Evolutionary conservation across 2,113 vertebrate species (phyloP).

Genomic region (Amphiprion percula): DNA sequence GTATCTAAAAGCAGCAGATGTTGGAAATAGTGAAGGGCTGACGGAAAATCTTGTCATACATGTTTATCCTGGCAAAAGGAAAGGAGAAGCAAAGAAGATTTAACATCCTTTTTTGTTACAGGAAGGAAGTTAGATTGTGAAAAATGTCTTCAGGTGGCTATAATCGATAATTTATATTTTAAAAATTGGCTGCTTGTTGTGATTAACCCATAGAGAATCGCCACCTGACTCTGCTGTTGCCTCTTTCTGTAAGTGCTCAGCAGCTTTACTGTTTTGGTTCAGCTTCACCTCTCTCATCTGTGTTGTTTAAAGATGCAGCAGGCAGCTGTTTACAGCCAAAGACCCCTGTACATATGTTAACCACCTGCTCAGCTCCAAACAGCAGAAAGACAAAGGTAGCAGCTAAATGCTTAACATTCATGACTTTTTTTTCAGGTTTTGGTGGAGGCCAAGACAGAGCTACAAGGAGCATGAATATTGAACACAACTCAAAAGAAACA

Average conservation of each 20-base stretch:
- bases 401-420: neutral
- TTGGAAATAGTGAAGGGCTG: slow-evolving; percentile 3
- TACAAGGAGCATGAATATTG: neutral
- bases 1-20: slow-evolving; percentile 28
- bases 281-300: neutral
- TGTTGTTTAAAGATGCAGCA: neutral
- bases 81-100: neutral
- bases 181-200: neutral
- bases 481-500: neutral
- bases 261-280: neutral
- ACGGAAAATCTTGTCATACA: slow-evolving; percentile 32
- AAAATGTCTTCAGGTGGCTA: slow-evolving; percentile 8
- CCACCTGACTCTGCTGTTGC: no score
- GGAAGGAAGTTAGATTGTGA: slow-evolving; percentile 2
- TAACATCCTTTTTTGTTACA: slow-evolving; percentile 14
- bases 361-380: neutral
- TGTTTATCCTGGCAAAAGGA: slow-evolving; percentile 6
- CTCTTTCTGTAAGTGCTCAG: neutral
- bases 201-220: no score
- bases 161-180: slow-evolving; percentile 13
- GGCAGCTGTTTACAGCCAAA: slow-evolving; percentile 2
- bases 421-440: neutral
- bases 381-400: neutral
- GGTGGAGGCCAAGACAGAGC: slow-evolving; percentile 15
- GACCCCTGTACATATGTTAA: neutral